Percentiles rank a stretch among this genome's conserved stretches.
These are phyloP conservation scores for Bolinopsis microptera DNA, from an alignment of 37 sponge, comb jelly and placozoan species.

Conservation along the genomic window DNA sequence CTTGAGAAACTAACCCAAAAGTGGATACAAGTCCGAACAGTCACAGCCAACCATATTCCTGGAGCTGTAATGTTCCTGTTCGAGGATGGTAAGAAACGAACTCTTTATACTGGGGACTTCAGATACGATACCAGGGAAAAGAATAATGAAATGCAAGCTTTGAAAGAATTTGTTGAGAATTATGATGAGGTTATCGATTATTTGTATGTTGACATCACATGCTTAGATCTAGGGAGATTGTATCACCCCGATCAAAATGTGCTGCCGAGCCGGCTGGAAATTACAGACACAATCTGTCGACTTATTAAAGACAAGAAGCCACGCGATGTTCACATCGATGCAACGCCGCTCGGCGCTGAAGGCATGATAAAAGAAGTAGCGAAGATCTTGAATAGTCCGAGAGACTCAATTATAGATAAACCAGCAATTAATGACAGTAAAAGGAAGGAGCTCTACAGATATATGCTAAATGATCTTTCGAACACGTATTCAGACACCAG, in stretches of 20 bases:
- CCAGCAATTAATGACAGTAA: too few species aligned
- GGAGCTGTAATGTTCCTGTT: background rate
- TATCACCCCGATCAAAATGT: background rate
- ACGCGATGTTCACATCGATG: background rate
- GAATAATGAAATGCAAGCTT: background rate
- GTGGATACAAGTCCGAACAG: background rate
- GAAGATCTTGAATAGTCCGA: too few species aligned
- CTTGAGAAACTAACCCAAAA: background rate
- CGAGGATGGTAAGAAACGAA: background rate
- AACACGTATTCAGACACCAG: too few species aligned
- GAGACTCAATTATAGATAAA: too few species aligned
- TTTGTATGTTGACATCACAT: background rate
- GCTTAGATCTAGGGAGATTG: background rate
- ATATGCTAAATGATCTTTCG: too few species aligned
- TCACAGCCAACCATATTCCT: background rate
- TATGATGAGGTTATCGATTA: background rate
- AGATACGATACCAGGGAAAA: background rate
- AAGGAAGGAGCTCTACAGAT: too few species aligned
- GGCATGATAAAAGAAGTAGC: background rate
- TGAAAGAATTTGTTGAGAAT: too few species aligned
- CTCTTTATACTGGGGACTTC: background rate
- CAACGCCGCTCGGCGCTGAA: background rate
- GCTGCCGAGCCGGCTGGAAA: background rate
- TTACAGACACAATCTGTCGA: background rate
- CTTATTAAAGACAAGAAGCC: background rate